phyloP scores from a whole-genome alignment of 2,113 vertebrate genomes.

The Phodopus roborovskii region DNA sequence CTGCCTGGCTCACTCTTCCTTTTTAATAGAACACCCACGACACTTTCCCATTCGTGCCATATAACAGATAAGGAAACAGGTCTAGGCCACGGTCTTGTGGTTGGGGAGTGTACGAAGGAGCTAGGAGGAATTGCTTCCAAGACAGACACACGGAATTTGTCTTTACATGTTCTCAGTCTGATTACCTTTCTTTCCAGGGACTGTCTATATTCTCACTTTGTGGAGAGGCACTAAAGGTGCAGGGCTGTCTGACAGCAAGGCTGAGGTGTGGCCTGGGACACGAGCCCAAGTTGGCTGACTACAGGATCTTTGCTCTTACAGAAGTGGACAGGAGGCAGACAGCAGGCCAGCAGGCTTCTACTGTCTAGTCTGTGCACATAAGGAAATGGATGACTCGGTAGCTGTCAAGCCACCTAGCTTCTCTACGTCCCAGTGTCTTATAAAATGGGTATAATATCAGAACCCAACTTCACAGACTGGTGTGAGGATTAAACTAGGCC shows the following conservation, averaged over 20 bases:
- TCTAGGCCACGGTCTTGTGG: neutral
- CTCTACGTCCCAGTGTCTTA: neutral
- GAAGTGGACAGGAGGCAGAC: neutral
- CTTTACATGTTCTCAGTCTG: accelerated
- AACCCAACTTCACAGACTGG: neutral
- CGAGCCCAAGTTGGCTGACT: accelerated
- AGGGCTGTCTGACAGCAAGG: neutral
- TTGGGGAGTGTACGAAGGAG: neutral
- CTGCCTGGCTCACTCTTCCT: neutral
- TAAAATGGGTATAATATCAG: neutral
- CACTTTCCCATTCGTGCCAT: neutral
- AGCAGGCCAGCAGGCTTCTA: neutral
- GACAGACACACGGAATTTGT: accelerated
- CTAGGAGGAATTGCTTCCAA: neutral
- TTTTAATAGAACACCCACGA: neutral
- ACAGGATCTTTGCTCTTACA: neutral
- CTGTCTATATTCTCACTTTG: neutral
- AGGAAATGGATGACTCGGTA: too few relatives aligned
- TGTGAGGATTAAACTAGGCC: neutral
- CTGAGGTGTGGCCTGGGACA: neutral
- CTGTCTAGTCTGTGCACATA: neutral
- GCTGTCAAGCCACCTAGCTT: neutral
- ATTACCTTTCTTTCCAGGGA: accelerated
- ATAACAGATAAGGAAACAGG: slow-evolving; percentile 3
- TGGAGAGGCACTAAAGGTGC: neutral